phyloP scores from a whole-genome alignment of 1,140 invertebrate species.

The Delia radicum region DNA sequence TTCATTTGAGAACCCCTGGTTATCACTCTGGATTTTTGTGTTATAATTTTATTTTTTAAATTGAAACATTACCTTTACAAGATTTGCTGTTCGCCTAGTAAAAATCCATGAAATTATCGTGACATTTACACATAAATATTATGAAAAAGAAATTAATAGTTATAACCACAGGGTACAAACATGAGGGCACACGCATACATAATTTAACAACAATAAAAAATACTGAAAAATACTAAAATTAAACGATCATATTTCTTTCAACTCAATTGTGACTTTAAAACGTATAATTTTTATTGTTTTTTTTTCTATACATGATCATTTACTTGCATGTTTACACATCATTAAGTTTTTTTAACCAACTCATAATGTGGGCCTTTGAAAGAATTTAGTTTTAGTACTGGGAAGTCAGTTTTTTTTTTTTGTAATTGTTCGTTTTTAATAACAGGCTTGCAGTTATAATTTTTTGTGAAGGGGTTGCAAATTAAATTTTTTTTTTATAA shows the following conservation, averaged over 20 bases:
- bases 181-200: neutral
- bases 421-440: neutral
- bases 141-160: neutral
- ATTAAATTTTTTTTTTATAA: too few relatives aligned
- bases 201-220: neutral
- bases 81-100: constrained; percentile 21
- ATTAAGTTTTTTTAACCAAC: neutral
- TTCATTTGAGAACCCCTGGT: too few relatives aligned
- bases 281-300: too few relatives aligned
- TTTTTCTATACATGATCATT: neutral
- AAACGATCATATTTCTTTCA: neutral
- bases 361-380: neutral
- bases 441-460: neutral
- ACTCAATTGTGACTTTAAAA: too few relatives aligned
- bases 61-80: neutral
- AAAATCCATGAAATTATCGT: constrained; percentile 32
- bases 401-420: neutral
- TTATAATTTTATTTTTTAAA: neutral
- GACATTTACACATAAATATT: constrained; percentile 25
- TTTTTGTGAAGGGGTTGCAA: neutral
- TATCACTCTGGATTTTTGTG: too few relatives aligned
- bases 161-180: neutral
- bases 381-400: neutral
- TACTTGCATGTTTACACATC: neutral
- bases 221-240: too few relatives aligned